phyloP scores from a whole-genome alignment of 2,113 vertebrate genomes.

The Gasterosteus nipponicus region DNA sequence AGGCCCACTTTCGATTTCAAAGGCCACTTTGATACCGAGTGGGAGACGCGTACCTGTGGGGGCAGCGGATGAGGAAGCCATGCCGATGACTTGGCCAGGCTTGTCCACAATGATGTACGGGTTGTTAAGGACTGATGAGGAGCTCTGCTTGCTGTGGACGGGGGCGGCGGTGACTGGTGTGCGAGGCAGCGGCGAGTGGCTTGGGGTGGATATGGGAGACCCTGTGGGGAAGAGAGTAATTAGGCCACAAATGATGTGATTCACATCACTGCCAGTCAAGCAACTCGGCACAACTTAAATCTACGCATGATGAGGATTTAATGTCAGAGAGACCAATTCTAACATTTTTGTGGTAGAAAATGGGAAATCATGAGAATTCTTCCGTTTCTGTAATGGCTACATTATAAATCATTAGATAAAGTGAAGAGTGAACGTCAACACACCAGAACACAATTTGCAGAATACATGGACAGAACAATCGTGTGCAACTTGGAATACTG shows the following conservation, averaged over 20 bases:
- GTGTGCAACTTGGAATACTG: background rate
- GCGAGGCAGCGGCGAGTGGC: constrained; percentile 93
- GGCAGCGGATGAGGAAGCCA: constrained; percentile 80
- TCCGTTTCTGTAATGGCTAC: background rate
- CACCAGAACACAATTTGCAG: background rate
- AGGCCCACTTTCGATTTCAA: constrained; percentile 39
- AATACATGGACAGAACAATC: background rate
- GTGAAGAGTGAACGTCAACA: background rate
- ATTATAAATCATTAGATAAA: background rate
- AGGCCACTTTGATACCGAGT: constrained; percentile 13
- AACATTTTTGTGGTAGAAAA: background rate
- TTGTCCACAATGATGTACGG: constrained; percentile 93
- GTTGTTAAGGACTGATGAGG: constrained; percentile 87
- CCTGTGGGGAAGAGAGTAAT: constrained; percentile 77
- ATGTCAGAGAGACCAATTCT: background rate
- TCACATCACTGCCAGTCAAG: background rate
- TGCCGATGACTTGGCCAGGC: constrained; percentile 87
- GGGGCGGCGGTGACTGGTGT: constrained; percentile 91
- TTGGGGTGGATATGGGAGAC: constrained; percentile 96
- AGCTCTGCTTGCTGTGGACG: constrained; percentile 89
- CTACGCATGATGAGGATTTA: background rate
- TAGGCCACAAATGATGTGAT: background rate
- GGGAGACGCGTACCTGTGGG: constrained; percentile 74
- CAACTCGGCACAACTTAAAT: background rate
- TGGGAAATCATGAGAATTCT: constrained; percentile 2